Conservation (phyloP, 2,888 invertebrate genomes). For the Oeneis ivallda region DNA sequence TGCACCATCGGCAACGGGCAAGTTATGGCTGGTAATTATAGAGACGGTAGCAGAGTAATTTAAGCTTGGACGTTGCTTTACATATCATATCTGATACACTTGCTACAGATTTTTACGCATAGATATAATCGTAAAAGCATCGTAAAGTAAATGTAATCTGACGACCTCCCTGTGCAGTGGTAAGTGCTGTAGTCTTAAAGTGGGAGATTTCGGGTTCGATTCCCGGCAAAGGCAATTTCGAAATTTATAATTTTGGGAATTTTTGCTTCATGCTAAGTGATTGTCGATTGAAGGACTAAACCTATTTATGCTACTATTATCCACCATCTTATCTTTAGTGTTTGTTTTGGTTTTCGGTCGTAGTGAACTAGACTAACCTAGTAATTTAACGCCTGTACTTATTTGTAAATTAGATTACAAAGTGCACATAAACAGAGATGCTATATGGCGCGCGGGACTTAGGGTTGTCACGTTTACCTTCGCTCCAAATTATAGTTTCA, state of each 20-base stretch:
- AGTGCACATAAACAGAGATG: constrained; percentile 36
- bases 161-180: no score
- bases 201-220: no score
- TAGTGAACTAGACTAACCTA: constrained; percentile 31
- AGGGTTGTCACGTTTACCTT: constrained; percentile 4
- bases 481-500: no score
- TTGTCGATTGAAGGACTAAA: no score
- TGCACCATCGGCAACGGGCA: constrained; percentile 30
- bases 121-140: constrained; percentile 9
- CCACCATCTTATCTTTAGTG: constrained; percentile 12
- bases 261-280: no score
- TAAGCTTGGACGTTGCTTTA: constrained; percentile 20
- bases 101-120: constrained; percentile 17
- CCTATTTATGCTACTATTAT: not conserved
- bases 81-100: constrained; percentile 18
- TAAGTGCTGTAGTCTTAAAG: no score
- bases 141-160: no score
- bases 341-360: constrained; percentile 17
- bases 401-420: constrained; percentile 35
- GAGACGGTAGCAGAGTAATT: constrained; percentile 21
- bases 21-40: constrained; percentile 39
- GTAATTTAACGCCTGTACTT: constrained; percentile 27
- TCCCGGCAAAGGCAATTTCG: no score
- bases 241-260: not conserved
- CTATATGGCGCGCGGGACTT: not conserved